phyloP scores from a whole-genome alignment of 2,113 vertebrate species.

The Ciconia stormi region DNA sequence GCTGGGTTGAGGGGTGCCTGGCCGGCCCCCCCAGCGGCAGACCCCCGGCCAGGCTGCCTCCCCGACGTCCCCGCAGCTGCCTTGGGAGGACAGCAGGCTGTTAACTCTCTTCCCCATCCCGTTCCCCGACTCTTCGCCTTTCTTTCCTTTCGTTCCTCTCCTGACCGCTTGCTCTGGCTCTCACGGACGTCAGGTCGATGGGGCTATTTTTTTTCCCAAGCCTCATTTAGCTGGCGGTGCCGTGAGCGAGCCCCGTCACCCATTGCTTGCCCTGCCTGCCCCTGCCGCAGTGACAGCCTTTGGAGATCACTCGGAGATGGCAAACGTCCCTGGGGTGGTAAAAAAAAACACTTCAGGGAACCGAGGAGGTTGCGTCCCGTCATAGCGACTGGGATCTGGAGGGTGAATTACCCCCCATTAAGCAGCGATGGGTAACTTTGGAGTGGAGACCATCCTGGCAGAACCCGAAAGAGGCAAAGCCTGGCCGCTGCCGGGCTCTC shows the following conservation, averaged over 20 bases:
- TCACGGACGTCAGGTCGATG: fast-evolving
- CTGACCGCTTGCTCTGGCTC: not conserved
- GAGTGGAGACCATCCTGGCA: not conserved
- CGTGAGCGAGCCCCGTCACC: fast-evolving
- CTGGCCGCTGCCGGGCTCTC: not conserved
- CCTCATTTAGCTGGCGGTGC: not conserved
- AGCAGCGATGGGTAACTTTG: not conserved
- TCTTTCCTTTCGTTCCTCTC: not conserved
- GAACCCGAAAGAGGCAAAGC: not conserved
- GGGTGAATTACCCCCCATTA: not conserved
- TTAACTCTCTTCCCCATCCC: not conserved
- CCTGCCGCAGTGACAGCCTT: not conserved
- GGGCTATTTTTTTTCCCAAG: not conserved
- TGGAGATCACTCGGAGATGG: not conserved
- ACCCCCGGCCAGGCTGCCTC: not conserved
- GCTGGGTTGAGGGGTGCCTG: not conserved
- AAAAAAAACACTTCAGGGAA: not conserved
- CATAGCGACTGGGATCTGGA: not conserved
- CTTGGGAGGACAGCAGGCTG: not conserved
- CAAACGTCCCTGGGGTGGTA: not conserved
- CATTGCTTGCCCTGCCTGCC: not conserved
- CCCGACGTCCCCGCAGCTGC: not conserved
- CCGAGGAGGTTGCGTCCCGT: not conserved
- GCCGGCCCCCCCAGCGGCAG: not conserved
- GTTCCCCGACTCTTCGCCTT: not conserved